Conservation (phyloP, 2,888 invertebrate species). For the Erebia aethiops region DNA sequence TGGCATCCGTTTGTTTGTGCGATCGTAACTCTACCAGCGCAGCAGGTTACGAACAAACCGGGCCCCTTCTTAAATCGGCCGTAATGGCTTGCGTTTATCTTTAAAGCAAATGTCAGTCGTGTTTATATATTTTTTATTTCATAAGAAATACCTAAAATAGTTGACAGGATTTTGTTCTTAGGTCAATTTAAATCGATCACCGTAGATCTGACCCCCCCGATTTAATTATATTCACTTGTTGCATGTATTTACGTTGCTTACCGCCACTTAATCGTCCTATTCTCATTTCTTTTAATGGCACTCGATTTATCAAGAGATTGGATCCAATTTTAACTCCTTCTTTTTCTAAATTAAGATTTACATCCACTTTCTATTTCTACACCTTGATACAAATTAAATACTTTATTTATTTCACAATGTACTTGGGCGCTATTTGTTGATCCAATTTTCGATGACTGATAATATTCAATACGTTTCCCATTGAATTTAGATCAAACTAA, state of each 20-base stretch:
- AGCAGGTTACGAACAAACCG: slow-evolving; percentile 36
- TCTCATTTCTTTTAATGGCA: neutral
- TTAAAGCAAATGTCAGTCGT: neutral
- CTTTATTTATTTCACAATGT: slow-evolving; percentile 18
- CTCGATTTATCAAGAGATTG: neutral
- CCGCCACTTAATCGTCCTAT: neutral
- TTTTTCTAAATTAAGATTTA: neutral
- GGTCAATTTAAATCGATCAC: too few relatives aligned
- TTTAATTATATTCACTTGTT: too few relatives aligned
- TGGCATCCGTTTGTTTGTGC: slow-evolving; percentile 32
- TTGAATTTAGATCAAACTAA: slow-evolving; percentile 20
- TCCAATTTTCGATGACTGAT: slow-evolving; percentile 22
- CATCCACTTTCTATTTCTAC: slow-evolving; percentile 7
- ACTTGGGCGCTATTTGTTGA: slow-evolving; percentile 8
- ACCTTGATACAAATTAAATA: slow-evolving; percentile 2
- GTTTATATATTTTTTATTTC: neutral
- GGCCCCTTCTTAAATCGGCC: slow-evolving; percentile 34
- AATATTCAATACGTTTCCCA: slow-evolving; percentile 6
- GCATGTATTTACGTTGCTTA: too few relatives aligned
- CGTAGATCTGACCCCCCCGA: too few relatives aligned
- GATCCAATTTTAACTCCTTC: neutral
- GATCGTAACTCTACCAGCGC: slow-evolving; percentile 34
- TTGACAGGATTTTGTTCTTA: too few relatives aligned
- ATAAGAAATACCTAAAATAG: too few relatives aligned
- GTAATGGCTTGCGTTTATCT: slow-evolving; percentile 34